These are phyloP conservation scores for Cuniculus paca DNA, from an alignment of 2,797 vertebrate species.

Conservation along the genomic window DNA sequence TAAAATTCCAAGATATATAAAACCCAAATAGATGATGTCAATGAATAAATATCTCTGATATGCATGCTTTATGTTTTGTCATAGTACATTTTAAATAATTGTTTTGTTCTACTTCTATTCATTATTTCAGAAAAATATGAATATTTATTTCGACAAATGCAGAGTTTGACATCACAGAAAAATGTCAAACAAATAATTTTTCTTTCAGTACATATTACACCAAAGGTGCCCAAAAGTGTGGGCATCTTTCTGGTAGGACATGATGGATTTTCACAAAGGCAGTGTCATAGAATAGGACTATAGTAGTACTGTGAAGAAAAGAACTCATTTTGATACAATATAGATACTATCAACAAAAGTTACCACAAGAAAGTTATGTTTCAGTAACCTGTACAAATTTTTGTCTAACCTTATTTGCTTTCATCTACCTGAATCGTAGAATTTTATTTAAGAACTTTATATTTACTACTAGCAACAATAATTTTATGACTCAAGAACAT, in stretches of 20 bases:
- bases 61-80: neutral
- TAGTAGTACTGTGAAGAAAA: neutral
- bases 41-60: neutral
- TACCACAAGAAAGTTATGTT: neutral
- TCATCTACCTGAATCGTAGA: neutral
- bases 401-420: neutral
- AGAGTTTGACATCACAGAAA: neutral
- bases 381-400: neutral
- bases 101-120: neutral
- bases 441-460: neutral
- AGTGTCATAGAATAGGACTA: neutral
- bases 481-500: neutral
- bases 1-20: neutral
- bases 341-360: neutral
- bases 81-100: neutral
- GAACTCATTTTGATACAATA: neutral
- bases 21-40: accelerated
- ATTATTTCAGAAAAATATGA: neutral
- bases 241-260: neutral
- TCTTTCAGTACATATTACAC: neutral
- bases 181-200: neutral
- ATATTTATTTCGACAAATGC: neutral
- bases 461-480: neutral
- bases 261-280: neutral
- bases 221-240: neutral